These are phyloP conservation scores for Lepidurus packardi DNA, from an alignment of 1,140 invertebrate species.

Conservation along the genomic window DNA sequence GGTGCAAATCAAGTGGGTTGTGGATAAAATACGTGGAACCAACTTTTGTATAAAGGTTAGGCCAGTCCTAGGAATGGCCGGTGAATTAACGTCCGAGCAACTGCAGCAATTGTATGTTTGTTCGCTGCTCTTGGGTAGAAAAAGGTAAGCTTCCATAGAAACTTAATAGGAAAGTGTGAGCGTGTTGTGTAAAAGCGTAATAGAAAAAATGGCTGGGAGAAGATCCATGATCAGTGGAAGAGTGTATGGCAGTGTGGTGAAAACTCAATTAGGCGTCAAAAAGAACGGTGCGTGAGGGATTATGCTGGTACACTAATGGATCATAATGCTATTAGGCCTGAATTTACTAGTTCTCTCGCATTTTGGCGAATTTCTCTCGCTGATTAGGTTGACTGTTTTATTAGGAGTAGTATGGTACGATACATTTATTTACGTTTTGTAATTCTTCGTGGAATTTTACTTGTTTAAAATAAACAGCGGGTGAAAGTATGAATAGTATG, in stretches of 20 bases:
- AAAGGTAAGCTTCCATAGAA: conserved; percentile 40
- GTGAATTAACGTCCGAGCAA: conserved; percentile 43
- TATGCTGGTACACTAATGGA: conserved; percentile 31
- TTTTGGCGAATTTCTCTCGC: not conserved
- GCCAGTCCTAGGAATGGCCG: conserved; percentile 20
- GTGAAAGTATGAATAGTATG: not conserved
- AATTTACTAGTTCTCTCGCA: no score
- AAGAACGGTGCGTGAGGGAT: conserved; percentile 33
- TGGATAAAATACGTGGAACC: not conserved
- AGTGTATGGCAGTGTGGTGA: conserved; percentile 33
- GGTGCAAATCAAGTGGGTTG: not conserved
- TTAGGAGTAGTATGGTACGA: not conserved
- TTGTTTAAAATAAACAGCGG: not conserved
- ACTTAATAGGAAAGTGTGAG: conserved; percentile 35
- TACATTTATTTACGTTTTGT: not conserved
- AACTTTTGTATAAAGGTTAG: not conserved
- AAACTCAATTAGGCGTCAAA: conserved; percentile 36
- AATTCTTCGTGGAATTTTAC: no score
- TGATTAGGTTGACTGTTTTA: not conserved
- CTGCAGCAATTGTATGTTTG: conserved; percentile 44
- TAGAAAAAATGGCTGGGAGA: not conserved
- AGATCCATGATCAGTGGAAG: conserved; percentile 31
- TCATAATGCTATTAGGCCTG: conserved; percentile 23
- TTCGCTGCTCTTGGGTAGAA: conserved; percentile 42
- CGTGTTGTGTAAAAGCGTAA: not conserved